A percentile compares a stretch with the other conserved stretches of the same genome.
These are phyloP conservation scores for Timema podura DNA, from an alignment of 2,888 invertebrate species.

Conservation along the genomic window DNA sequence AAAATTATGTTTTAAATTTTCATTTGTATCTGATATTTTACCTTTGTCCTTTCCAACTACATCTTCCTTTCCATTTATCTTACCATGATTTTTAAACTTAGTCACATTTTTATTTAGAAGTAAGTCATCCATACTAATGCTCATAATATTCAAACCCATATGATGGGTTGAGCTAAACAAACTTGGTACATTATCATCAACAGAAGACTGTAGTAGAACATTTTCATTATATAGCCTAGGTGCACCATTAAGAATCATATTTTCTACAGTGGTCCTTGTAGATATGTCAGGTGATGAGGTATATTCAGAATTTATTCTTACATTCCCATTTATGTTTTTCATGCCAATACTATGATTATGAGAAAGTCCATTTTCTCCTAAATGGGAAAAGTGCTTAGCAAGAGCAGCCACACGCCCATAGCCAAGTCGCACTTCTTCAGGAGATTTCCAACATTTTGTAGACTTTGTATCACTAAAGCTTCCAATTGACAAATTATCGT, in stretches of 20 bases:
- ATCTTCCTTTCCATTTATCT: background rate
- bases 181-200: constrained; percentile 25
- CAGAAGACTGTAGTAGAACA: constrained; percentile 21
- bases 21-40: too few species aligned
- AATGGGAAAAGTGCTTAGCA: constrained; percentile 57
- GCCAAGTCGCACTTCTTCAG: constrained; percentile 63
- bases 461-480: background rate
- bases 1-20: too few species aligned
- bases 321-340: background rate
- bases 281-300: constrained; percentile 41
- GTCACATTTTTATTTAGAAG: background rate
- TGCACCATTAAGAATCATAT: constrained; percentile 37
- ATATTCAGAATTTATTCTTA: constrained; percentile 48
- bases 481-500: constrained; percentile 30
- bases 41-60: too few species aligned
- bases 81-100: background rate
- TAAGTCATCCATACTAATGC: constrained; percentile 35
- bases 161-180: background rate
- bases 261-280: constrained; percentile 30
- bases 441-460: constrained; percentile 62
- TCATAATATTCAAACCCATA: constrained; percentile 34
- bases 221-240: too few species aligned
- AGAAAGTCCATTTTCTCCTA: constrained; percentile 24
- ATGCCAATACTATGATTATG: background rate
- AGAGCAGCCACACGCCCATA: constrained; percentile 67